Percentiles rank a stretch among this genome's conserved stretches.
Evolutionary conservation across 2,113 vertebrate genomes (phyloP).

Genomic region (Prolemur simus): DNA sequence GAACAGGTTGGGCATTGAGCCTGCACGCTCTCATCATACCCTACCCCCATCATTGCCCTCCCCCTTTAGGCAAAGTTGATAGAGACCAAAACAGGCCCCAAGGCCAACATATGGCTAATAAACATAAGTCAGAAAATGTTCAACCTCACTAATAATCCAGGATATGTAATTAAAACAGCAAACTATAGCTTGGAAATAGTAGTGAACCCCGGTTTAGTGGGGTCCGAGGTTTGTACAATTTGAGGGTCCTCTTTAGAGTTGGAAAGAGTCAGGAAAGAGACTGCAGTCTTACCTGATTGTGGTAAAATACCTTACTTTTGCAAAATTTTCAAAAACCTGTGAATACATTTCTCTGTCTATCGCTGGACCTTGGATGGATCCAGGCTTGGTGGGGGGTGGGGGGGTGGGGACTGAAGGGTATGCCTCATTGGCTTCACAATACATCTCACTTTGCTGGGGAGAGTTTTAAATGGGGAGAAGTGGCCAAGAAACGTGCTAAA

Average conservation of each 20-base stretch:
- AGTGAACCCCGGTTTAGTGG: neutral
- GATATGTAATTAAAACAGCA: neutral
- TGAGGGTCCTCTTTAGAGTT: neutral
- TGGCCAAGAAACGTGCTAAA: neutral
- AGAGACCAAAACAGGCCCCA: neutral
- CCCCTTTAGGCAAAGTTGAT: neutral
- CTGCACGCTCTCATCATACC: neutral
- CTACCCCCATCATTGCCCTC: neutral
- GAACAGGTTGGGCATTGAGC: neutral
- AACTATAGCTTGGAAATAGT: neutral
- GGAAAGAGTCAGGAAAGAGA: neutral
- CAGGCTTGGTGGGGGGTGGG: neutral
- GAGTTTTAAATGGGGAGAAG: neutral
- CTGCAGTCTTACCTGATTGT: neutral
- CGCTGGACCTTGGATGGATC: neutral
- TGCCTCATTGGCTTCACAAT: neutral
- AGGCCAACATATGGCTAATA: neutral
- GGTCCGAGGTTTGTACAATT: neutral
- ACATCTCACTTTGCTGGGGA: neutral
- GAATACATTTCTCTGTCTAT: neutral
- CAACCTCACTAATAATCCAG: neutral
- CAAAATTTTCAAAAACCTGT: neutral
- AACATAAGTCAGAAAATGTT: neutral
- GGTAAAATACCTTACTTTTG: neutral
- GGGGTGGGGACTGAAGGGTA: neutral